Evolutionary conservation across 2,888 invertebrate genomes (phyloP).

Genomic region (Leptothorax acervorum): DNA sequence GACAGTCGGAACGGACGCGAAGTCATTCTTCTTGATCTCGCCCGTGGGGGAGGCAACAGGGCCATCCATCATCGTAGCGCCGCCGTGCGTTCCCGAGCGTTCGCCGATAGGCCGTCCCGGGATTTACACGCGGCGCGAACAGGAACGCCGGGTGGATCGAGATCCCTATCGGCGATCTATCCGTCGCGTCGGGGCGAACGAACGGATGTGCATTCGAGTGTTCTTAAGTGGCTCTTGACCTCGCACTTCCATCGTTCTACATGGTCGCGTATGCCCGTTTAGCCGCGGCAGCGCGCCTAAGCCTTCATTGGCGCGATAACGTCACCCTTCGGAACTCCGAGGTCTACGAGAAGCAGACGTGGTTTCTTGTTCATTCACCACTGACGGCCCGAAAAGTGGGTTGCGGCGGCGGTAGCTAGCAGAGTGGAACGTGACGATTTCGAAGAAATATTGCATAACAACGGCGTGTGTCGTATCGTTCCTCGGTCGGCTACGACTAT

Average conservation of each 20-base stretch:
- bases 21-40: conserved; percentile 60
- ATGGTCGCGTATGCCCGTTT: conserved; percentile 44
- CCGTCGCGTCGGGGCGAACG: conserved; percentile 12
- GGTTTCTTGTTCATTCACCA: conserved; percentile 5
- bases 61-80: conserved; percentile 69
- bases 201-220: conserved; percentile 61
- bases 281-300: conserved; percentile 42
- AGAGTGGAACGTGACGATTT: background rate
- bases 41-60: conserved; percentile 48
- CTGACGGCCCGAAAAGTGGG: conserved; percentile 24
- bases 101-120: conserved; percentile 55
- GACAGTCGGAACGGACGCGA: conserved; percentile 57
- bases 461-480: background rate
- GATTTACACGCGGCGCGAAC: conserved; percentile 69
- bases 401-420: background rate
- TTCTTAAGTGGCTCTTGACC: conserved; percentile 75
- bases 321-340: conserved; percentile 52
- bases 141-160: conserved; percentile 68
- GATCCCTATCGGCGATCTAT: conserved; percentile 71
- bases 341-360: conserved; percentile 44
- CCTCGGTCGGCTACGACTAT: background rate
- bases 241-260: conserved; percentile 67
- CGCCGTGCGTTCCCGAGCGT: conserved; percentile 32
- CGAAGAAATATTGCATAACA: background rate
- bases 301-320: conserved; percentile 61